Conservation (phyloP, 2,888 invertebrate genomes). For the Stratiomys singularior region DNA sequence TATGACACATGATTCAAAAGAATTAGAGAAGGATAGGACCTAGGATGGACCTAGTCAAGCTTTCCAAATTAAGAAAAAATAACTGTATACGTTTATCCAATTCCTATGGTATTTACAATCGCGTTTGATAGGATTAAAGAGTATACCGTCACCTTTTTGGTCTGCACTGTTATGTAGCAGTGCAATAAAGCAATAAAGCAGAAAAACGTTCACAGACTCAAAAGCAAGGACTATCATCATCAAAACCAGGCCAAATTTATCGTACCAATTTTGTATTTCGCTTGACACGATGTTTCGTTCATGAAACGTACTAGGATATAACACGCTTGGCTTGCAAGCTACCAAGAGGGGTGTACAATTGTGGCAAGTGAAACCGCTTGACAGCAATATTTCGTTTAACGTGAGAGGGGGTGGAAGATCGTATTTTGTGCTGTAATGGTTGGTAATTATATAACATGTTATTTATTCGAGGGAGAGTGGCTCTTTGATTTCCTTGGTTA, state of each 20-base stretch:
- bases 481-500: slow-evolving; percentile 26
- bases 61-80: no score
- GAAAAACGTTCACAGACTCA: slow-evolving; percentile 9
- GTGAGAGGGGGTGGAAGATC: neutral
- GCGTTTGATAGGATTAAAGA: slow-evolving; percentile 24
- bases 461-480: slow-evolving; percentile 38
- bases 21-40: no score
- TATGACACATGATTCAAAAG: no score
- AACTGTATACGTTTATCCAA: no score
- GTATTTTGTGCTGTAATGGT: slow-evolving; percentile 43
- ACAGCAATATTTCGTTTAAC: slow-evolving; percentile 15
- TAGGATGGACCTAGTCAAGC: no score
- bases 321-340: neutral
- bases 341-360: neutral
- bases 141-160: slow-evolving; percentile 35
- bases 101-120: no score
- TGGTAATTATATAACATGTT: slow-evolving; percentile 41
- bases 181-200: slow-evolving; percentile 26
- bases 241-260: slow-evolving; percentile 38
- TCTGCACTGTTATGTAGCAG: neutral
- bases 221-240: neutral
- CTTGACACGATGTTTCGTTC: neutral
- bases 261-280: slow-evolving; percentile 15
- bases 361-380: slow-evolving; percentile 33
- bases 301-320: neutral